Base-by-base conservation (phyloP, 2,113 vertebrate genomes). In the Eulemur rufifrons region DNA sequence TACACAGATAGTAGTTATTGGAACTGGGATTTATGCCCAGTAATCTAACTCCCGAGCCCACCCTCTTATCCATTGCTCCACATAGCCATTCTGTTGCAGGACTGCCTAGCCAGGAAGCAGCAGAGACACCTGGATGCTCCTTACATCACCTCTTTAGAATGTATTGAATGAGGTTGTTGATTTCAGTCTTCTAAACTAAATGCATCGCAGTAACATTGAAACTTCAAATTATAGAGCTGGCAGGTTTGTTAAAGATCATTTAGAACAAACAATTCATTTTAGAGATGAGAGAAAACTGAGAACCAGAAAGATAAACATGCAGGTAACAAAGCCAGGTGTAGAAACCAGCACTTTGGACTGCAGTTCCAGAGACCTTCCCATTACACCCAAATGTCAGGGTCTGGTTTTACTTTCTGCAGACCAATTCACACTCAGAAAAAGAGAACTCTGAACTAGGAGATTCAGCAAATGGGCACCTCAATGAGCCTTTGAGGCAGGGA, bases 181-280 rank as follows among this genome's bases (percentile, higher is more conserved):
- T 95, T 95, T 82, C 37, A 74, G 12, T 45, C 54, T 86, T 91
- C 73, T 78, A 84, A 81, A 50, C 29, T 59, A 86, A 86, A 93
- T 32, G 25, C 81, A 96, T 86, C 74, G 84, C 37, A 91, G 86
- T 76, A 85, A 80, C 76, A 47, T 54, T 63, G 34, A 80, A 82
- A 86, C 69, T 84, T 96, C 74, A 82, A 89, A 89, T 93, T 86
- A 83, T 52, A 78, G 86, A 89, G 32, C 68, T 91, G 37, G n/a
- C 61, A 86, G 18, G 56, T 91, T 85, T 32, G 17, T 86, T 77
- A 77, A 80, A 34, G 63, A 92, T 92, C 63, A 92, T 89, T 92
- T 89, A 74, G 34, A 83, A 42, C 56, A 89, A 94, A 78, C 78
- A 91, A 81, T 77, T 93, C 37, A 37, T 89, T 86, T 76, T 77